phyloP scores from a whole-genome alignment of 2,797 vertebrate genomes.

The Syncerus caffer region DNA sequence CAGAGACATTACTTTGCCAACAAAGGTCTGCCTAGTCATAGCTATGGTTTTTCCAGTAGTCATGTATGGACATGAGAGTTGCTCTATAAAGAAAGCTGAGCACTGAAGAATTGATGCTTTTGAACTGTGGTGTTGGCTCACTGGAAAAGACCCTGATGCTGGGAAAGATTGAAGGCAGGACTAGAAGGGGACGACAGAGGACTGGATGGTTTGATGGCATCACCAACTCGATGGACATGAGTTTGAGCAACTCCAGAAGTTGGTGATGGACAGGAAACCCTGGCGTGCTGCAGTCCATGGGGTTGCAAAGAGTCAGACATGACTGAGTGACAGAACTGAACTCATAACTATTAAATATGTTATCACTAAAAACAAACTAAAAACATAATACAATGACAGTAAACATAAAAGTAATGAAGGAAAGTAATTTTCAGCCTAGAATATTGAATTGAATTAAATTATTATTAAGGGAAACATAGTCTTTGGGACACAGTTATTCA shows the following conservation, averaged over 20 bases:
- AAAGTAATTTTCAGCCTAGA: neutral
- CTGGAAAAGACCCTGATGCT: neutral
- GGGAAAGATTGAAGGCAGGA: neutral
- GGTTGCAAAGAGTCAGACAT: neutral
- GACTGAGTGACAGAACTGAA: neutral
- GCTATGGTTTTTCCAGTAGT: neutral
- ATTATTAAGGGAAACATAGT: neutral
- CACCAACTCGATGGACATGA: neutral
- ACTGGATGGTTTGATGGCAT: neutral
- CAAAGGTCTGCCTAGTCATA: neutral
- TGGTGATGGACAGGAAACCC: neutral
- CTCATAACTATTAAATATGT: neutral
- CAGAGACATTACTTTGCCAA: neutral
- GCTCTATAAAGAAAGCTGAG: neutral
- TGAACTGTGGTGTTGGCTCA: neutral
- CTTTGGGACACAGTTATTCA: neutral
- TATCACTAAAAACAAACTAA: neutral
- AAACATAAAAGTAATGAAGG: neutral
- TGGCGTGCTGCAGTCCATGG: neutral
- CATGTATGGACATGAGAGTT: neutral
- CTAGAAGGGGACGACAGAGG: neutral
- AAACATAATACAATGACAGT: neutral
- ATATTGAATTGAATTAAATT: neutral
- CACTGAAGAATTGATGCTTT: neutral
- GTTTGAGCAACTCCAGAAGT: neutral